A percentile compares a stretch with the other conserved stretches of the same genome.
These are phyloP conservation scores for Malacoctenus gilli DNA, from an alignment of 2,797 vertebrate species.

Conservation along the genomic window DNA sequence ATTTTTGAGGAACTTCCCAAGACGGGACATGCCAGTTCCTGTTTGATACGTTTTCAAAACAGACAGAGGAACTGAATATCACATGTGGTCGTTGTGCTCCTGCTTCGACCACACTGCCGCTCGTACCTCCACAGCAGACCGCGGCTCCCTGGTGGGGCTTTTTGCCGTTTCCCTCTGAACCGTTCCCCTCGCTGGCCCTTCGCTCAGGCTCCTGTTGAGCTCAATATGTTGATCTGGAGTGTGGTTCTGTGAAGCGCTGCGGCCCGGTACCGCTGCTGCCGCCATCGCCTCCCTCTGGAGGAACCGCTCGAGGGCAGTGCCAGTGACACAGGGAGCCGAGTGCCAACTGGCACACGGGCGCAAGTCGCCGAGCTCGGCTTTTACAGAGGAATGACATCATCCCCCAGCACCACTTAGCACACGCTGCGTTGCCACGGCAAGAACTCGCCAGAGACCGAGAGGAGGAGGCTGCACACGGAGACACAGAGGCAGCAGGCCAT, in stretches of 20 bases:
- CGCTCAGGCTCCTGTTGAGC: neutral
- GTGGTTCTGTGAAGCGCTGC: slow-evolving; percentile 1
- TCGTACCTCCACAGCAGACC: neutral
- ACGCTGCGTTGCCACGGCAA: slow-evolving; percentile 38
- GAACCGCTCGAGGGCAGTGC: slow-evolving; percentile 44
- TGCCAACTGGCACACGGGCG: slow-evolving; percentile 74
- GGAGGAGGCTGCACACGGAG: slow-evolving; percentile 1
- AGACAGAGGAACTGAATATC: neutral
- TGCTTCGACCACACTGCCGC: neutral
- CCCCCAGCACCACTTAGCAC: slow-evolving; percentile 43
- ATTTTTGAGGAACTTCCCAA: neutral
- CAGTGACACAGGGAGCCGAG: slow-evolving; percentile 54
- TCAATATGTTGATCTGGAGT: slow-evolving; percentile 1
- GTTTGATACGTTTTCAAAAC: neutral
- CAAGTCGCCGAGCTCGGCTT: slow-evolving; percentile 60
- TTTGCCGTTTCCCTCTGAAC: slow-evolving; percentile 3
- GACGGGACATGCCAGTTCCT: neutral
- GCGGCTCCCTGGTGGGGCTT: neutral
- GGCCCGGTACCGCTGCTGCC: slow-evolving; percentile 6
- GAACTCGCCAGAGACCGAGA: slow-evolving; percentile 19
- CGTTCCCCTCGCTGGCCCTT: neutral
- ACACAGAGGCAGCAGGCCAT: too few species aligned
- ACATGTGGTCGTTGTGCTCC: neutral
- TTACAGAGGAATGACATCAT: slow-evolving; percentile 84
- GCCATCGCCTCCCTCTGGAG: slow-evolving; percentile 16